Conservation (phyloP, 2,888 invertebrate species). For the Lepidochitona cinerea region DNA sequence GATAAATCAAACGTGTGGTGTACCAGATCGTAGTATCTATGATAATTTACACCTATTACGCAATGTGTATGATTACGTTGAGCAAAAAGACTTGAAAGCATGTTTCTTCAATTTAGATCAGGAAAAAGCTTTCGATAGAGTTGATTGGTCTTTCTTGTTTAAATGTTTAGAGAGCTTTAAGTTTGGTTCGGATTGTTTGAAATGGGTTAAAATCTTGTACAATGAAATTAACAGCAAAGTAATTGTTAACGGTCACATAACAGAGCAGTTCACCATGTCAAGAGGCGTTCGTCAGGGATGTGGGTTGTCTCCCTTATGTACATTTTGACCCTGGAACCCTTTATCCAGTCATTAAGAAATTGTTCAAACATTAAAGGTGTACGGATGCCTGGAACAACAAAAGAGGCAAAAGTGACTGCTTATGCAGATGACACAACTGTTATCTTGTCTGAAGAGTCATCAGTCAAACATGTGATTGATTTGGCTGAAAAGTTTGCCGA, state of each 20-base stretch:
- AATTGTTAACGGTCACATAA: background rate
- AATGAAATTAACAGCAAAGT: background rate
- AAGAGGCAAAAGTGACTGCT: conserved; percentile 9
- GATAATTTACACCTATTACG: conserved; percentile 36
- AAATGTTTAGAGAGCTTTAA: conserved; percentile 31
- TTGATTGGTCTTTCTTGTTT: conserved; percentile 34
- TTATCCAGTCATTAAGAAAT: background rate
- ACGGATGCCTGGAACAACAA: conserved; percentile 13
- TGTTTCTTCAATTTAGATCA: conserved; percentile 39
- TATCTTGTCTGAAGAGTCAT: conserved; percentile 7
- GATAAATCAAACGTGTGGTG: conserved; percentile 35
- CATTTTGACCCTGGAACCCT: background rate
- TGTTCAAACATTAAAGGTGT: conserved; percentile 14
- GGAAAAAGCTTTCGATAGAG: conserved; percentile 43
- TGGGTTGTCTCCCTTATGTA: too few relatives aligned
- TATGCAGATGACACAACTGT: conserved; percentile 21
- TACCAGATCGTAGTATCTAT: conserved; percentile 35
- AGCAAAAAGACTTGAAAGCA: conserved; percentile 29
- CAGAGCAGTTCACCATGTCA: background rate
- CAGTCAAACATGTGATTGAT: background rate
- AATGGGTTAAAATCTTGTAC: conserved; percentile 27
- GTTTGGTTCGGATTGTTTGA: conserved; percentile 34
- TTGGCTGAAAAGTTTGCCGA: conserved; percentile 4
- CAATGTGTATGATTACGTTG: conserved; percentile 31
- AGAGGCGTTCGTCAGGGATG: conserved; percentile 2